phyloP scores from a whole-genome alignment of 1,140 invertebrate species.

The Notospermus geniculatus region DNA sequence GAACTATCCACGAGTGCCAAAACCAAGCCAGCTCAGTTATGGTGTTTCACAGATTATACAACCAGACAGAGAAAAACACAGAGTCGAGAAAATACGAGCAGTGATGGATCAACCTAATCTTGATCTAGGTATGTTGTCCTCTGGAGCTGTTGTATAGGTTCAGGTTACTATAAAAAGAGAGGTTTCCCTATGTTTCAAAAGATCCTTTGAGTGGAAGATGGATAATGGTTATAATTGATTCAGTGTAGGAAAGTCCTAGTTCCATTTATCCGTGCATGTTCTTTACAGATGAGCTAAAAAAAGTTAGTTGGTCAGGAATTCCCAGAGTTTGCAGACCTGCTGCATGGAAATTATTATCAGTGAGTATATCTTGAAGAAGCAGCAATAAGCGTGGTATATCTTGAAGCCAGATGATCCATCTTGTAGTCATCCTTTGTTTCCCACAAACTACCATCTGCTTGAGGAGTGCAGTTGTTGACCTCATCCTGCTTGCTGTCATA shows the following conservation, averaged over 20 bases:
- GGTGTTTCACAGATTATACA: conserved; percentile 24
- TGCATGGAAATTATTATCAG: conserved; percentile 74
- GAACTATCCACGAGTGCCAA: conserved; percentile 22
- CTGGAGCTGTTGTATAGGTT: neutral
- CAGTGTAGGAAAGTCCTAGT: neutral
- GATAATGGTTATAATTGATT: neutral
- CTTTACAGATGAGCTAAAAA: conserved; percentile 72
- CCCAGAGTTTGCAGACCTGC: conserved; percentile 77
- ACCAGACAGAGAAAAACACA: conserved; percentile 65
- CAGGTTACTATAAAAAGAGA: no score
- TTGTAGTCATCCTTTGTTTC: no score
- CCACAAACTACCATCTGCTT: no score
- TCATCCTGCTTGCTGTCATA: no score
- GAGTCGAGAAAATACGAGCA: conserved; percentile 78
- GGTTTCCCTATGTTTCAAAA: no score
- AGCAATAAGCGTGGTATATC: no score
- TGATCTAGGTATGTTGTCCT: conserved; percentile 62
- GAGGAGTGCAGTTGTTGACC: no score
- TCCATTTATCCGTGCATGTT: neutral
- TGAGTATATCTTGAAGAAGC: conserved; percentile 61
- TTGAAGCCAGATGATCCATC: no score
- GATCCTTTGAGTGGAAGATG: no score
- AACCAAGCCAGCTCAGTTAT: conserved; percentile 34
- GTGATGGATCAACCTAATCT: conserved; percentile 71
- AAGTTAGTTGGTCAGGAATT: conserved; percentile 93